phyloP scores from a whole-genome alignment of 1,140 invertebrate genomes.

The Microplitis mediator region DNA sequence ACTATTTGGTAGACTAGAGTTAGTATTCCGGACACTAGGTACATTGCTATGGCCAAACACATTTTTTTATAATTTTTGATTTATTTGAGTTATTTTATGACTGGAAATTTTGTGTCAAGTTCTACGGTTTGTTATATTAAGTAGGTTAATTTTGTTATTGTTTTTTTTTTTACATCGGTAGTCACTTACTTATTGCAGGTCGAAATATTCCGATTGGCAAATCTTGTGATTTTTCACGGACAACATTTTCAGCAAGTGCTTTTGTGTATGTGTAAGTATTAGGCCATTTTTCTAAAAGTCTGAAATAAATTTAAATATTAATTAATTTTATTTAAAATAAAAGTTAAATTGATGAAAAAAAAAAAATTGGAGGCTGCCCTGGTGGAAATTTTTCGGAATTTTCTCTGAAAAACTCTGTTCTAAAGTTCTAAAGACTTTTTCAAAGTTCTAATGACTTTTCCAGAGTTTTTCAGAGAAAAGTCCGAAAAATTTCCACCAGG shows the following conservation, averaged over 20 bases:
- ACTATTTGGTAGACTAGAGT: conserved; percentile 41
- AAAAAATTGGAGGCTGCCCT: no score
- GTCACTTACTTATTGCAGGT: conserved; percentile 67
- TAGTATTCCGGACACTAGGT: conserved; percentile 43
- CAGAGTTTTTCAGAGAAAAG: no score
- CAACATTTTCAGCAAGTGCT: conserved; percentile 71
- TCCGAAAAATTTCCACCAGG: no score
- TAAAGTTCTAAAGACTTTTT: no score
- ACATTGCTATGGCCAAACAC: conserved; percentile 53
- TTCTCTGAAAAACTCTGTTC: no score
- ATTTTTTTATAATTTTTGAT: conserved; percentile 34
- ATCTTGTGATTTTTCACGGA: conserved; percentile 62
- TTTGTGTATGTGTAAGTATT: conserved; percentile 81
- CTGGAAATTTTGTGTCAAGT: neutral
- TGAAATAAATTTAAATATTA: conserved; percentile 42
- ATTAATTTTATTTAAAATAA: no score
- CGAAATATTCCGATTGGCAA: conserved; percentile 73
- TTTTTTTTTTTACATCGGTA: neutral
- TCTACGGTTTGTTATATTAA: neutral
- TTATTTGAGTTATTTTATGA: neutral
- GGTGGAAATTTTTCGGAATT: no score
- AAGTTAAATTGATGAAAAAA: no score
- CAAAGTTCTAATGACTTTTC: no score
- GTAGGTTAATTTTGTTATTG: neutral
- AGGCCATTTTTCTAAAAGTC: conserved; percentile 69